Percentiles rank a stretch among this genome's conserved stretches.
Evolutionary conservation across 2,888 invertebrate genomes (phyloP).

Genomic region (Hemistola chrysoprasaria): DNA sequence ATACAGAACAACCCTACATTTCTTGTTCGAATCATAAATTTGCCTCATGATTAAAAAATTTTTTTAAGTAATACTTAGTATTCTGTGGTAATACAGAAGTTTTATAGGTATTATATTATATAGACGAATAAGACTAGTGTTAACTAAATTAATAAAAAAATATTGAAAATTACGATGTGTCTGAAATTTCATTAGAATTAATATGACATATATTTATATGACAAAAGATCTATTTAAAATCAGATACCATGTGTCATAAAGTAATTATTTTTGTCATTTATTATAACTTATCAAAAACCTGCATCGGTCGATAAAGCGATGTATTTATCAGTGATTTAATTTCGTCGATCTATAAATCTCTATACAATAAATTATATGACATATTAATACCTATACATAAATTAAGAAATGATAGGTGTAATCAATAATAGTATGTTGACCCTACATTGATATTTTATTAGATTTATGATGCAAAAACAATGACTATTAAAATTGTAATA

Average conservation of each 20-base stretch:
- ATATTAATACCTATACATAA: constrained; percentile 1
- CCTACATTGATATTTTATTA: constrained; percentile 35
- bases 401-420: constrained; percentile 7
- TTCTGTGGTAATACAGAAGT: too few species aligned
- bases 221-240: too few species aligned
- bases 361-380: constrained; percentile 8
- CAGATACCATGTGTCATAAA: neutral
- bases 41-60: too few species aligned
- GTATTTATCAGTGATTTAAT: neutral
- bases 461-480: constrained; percentile 49
- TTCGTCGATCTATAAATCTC: constrained; percentile 1
- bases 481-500: neutral
- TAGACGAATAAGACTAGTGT: too few species aligned
- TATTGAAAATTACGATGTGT: too few species aligned
- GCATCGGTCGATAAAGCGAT: neutral
- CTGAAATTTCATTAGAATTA: too few species aligned
- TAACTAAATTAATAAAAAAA: too few species aligned
- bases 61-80: too few species aligned
- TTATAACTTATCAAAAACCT: neutral
- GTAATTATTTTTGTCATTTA: neutral
- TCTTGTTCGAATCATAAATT: too few species aligned
- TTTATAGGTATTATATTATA: too few species aligned
- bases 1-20: too few species aligned
- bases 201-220: too few species aligned
- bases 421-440: constrained; percentile 33